A percentile compares a stretch with the other conserved stretches of the same genome.
phyloP scores from a whole-genome alignment of 2,888 invertebrate species.

The Brachynemurus nebulosus region DNA sequence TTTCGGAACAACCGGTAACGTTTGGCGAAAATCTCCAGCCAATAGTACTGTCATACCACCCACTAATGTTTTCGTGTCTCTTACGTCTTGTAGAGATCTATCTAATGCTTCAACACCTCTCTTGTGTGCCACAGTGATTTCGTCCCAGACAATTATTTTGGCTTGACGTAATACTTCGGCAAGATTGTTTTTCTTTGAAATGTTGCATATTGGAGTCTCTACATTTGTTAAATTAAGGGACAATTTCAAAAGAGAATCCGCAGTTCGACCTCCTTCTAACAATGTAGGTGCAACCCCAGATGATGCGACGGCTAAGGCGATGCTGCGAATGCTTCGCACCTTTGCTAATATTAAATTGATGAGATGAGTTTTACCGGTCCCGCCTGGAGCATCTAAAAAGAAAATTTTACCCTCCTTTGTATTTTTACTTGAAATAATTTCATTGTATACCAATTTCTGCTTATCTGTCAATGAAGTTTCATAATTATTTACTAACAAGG shows the following conservation, averaged over 20 bases:
- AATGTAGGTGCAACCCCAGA: slow-evolving; percentile 28
- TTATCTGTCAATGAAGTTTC: slow-evolving; percentile 15
- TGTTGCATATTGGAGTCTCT: slow-evolving; percentile 14
- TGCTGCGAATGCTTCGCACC: slow-evolving; percentile 21
- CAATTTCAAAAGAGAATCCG: too few species aligned
- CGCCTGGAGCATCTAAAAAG: slow-evolving; percentile 23
- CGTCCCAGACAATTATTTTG: slow-evolving; percentile 22
- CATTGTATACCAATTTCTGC: slow-evolving; percentile 11
- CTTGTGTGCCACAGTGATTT: slow-evolving; percentile 21
- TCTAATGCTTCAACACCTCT: slow-evolving; percentile 21
- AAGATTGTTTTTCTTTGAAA: slow-evolving; percentile 9
- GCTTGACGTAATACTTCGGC: slow-evolving; percentile 14
- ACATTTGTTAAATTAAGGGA: slow-evolving; percentile 8
- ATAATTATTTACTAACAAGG: slow-evolving; percentile 12
- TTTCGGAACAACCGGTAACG: slow-evolving; percentile 11
- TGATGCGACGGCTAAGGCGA: slow-evolving; percentile 26
- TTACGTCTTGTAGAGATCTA: slow-evolving; percentile 22
- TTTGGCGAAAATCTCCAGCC: slow-evolving; percentile 13
- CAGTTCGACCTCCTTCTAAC: slow-evolving; percentile 26
- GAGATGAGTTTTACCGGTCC: slow-evolving; percentile 12
- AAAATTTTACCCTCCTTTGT: slow-evolving; percentile 13
- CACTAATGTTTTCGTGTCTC: slow-evolving; percentile 10
- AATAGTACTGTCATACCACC: slow-evolving; percentile 10
- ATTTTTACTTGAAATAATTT: slow-evolving; percentile 8
- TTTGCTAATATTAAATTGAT: slow-evolving; percentile 23